Base-by-base conservation (phyloP, 2,797 vertebrate genomes). In the Catostomus latipinnis region DNA sequence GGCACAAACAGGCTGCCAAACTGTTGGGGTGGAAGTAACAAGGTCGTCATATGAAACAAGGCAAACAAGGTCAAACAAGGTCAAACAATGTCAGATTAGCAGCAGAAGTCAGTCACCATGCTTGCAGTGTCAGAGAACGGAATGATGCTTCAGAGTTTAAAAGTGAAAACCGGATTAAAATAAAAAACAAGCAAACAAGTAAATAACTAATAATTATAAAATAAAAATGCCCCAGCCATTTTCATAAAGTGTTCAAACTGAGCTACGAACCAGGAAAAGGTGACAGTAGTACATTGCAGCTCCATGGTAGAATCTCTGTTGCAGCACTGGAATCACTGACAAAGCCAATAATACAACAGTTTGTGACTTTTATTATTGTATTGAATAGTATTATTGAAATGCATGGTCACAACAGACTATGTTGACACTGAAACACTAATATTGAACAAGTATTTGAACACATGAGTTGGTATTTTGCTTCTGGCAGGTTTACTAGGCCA, bases 1-100 rank as follows among this genome's bases (percentile, higher is more conserved):
- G 8, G 66, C 10, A 71, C 82, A 85, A n/a, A 43, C 74, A 78
- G 70, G 80, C 83, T 16, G 84, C 81, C 81, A 54, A 83, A 84
- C 87, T 88, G 82, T 63, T 14, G 87, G 88, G 78, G 16, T 57
- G 81, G 83, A 88, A 88, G 69, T 78, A 88, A 89, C 87, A 86
- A 22, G 22, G 22, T 22, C 22, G 22, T 22, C 22, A 22, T 22
- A 22, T 22, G 22, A 22, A 22, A 22, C 22, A 22, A 89, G 86
- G 89, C 86, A 88, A 89, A 85, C 78, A 82, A 82, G 86, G 79
- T 81, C 87, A 91, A 90, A 92, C 90, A 93, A 92, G 92, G 91
- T 94, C 92, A 93, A 86, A 71, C 74, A 86, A 86, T 84, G 88
- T 85, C 18, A 82, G 83, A 83, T 86, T 83, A 87, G 87, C 87